Conservation (phyloP, 2,888 invertebrate species). For the Tipula unca region DNA sequence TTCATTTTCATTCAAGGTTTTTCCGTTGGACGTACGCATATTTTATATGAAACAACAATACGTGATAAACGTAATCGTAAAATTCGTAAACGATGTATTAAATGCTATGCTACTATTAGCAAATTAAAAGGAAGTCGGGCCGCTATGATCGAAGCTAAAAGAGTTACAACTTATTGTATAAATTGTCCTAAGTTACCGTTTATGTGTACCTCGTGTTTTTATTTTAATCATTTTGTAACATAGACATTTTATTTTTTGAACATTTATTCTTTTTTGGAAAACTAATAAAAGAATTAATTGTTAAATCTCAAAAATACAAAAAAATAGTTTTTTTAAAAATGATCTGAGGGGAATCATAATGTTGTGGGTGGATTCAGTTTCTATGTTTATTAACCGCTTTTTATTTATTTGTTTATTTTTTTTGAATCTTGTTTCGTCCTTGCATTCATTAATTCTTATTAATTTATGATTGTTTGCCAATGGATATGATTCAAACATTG, state of each 20-base stretch:
- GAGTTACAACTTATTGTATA: slow-evolving; percentile 3
- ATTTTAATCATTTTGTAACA: background rate
- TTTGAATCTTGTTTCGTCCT: background rate
- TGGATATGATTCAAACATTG: background rate
- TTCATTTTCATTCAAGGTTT: background rate
- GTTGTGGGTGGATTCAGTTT: background rate
- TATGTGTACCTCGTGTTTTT: slow-evolving; percentile 9
- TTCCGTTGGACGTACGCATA: background rate
- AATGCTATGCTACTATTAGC: slow-evolving; percentile 16
- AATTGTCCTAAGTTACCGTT: slow-evolving; percentile 18
- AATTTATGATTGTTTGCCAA: background rate
- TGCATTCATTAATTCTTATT: background rate
- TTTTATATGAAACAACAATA: slow-evolving; percentile 15
- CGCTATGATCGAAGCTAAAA: slow-evolving; percentile 16
- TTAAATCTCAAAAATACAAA: background rate
- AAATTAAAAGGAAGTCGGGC: slow-evolving; percentile 15
- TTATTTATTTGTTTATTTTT: background rate
- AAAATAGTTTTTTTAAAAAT: background rate
- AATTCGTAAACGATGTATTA: background rate
- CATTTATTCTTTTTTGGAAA: background rate
- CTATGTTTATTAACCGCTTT: background rate
- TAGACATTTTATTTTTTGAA: background rate
- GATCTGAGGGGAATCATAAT: background rate
- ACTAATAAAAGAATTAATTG: background rate
- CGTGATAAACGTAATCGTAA: slow-evolving; percentile 14